Conservation (phyloP, 2,113 vertebrate genomes). For the Oncorhynchus nerka region DNA sequence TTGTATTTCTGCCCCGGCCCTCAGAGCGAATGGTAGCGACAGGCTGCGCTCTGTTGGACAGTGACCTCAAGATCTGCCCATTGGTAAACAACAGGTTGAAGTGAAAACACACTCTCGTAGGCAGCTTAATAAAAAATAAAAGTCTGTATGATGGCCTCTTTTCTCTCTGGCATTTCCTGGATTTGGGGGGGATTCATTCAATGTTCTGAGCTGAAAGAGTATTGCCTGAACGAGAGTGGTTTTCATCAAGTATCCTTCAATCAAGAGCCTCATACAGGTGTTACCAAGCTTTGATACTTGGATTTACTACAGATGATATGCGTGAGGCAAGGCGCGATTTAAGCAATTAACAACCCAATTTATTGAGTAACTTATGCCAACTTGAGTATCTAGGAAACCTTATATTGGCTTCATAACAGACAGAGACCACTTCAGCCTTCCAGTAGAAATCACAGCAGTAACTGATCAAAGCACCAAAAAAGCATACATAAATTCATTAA, state of each 20-base stretch:
- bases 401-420: not conserved
- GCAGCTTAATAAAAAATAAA: not conserved
- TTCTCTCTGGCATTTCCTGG: not conserved
- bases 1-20: not conserved
- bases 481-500: not conserved
- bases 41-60: not conserved
- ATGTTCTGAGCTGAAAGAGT: not conserved
- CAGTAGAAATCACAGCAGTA: not conserved
- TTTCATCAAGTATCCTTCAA: not conserved
- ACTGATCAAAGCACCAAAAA: not conserved
- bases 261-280: slow-evolving; percentile 10
- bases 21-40: not conserved
- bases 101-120: not conserved
- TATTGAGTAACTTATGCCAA: not conserved
- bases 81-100: slow-evolving; percentile 23
- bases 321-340: not conserved
- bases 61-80: not conserved
- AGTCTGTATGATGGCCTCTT: not conserved
- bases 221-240: slow-evolving; percentile 1
- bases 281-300: not conserved
- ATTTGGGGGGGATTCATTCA: slow-evolving; percentile 1
- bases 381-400: not conserved
- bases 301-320: not conserved
- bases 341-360: no score
- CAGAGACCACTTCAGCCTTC: not conserved